Evolutionary conservation across 2,113 vertebrate species (phyloP), one percentile per base, ranked within the genome.

Genomic region (Corydoras maculifer): DNA sequence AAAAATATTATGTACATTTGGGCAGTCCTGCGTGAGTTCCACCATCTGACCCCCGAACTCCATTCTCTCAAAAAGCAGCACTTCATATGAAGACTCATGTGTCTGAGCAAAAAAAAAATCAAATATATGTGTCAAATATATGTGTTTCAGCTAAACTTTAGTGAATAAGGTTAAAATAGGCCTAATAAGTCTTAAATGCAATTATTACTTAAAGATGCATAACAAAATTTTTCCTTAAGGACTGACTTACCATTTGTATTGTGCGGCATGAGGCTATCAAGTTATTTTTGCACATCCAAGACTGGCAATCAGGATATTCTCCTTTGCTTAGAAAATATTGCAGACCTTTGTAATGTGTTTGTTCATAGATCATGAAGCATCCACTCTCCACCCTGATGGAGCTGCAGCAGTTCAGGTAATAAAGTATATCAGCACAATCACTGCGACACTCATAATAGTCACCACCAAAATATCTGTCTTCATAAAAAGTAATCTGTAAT

Each of bases 281-380:
- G 58, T 84, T 80, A 31, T 83, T 88, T 74, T 84, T 83, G 59
- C 80, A 80, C 65, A 62, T 70, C 82, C 86, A 85, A 63, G 79
- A 70, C 4, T 79, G 68, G 30, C 76, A 77, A 55, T 86, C 81
- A 0, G 83, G 77, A 57, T 85, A 87, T 4, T 88, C 79, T 18
- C 86, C 85, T 57, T 14, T 81, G 18, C 43, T 73, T 74, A 87
- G 69, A 68, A 78, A 83, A 75, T 79, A 87, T 77, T 86, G 87
- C 66, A 81, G 75, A 1, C 87, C 86, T 3, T 4, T 61, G 77
- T 76, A 87, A 75, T 84, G 72, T 32, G 80, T 58, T 9, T 79
- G 72, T 43, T 87, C 85, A 12, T 89, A 88, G 72, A 90, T 83
- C 87, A 90, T 88, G 79, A 89, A 90, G 78, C 85, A 87, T 73